These are phyloP conservation scores for Tringa solitaria DNA, from an alignment of 2,113 vertebrate species.

Conservation along the genomic window DNA sequence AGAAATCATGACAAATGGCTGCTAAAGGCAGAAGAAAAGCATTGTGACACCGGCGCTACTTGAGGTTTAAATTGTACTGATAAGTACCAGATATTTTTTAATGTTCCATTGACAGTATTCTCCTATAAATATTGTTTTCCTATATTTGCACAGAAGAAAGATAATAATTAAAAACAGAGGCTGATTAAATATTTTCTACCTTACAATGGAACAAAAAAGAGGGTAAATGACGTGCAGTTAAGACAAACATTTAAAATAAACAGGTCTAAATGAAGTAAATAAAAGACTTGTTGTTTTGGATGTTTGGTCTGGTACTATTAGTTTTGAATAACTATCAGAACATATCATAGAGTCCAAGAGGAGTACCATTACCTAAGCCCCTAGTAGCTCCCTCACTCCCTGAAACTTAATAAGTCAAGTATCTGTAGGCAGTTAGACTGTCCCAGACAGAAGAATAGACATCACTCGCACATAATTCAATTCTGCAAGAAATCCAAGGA, in stretches of 20 bases:
- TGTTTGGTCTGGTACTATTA: not conserved
- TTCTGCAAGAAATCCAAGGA: not conserved
- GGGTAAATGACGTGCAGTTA: not conserved
- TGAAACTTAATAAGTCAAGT: not conserved
- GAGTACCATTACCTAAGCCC: not conserved
- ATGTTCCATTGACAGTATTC: not conserved
- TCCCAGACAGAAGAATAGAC: not conserved
- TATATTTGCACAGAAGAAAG: not conserved
- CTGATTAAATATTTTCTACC: not conserved
- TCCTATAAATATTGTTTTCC: not conserved
- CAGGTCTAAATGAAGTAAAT: not conserved
- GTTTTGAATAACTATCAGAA: not conserved
- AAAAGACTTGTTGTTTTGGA: not conserved
- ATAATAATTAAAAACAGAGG: not conserved
- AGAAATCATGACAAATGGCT: not conserved
- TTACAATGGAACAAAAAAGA: not conserved
- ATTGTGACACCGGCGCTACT: not conserved
- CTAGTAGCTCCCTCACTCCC: not conserved
- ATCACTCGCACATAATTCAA: not conserved
- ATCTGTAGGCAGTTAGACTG: not conserved
- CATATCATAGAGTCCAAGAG: not conserved
- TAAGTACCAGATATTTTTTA: not conserved
- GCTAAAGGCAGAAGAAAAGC: not conserved
- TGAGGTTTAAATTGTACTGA: not conserved
- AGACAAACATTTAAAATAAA: not conserved